Evolutionary conservation across 1,140 invertebrate species (phyloP).

Genomic region (Bombyx mori): DNA sequence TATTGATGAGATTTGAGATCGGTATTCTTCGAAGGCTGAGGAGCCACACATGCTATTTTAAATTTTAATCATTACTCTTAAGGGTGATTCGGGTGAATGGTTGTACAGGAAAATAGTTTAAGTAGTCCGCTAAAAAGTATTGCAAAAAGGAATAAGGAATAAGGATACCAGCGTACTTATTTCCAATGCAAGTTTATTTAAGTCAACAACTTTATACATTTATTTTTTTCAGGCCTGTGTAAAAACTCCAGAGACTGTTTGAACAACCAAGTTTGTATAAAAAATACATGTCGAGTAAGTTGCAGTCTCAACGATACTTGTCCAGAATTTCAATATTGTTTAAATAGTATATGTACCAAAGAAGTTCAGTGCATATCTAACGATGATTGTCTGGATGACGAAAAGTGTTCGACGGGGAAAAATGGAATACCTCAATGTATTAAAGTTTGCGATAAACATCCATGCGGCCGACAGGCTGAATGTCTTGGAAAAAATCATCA

Average conservation of each 20-base stretch:
- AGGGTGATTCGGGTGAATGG: too few species aligned
- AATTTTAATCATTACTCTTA: too few species aligned
- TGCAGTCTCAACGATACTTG: constrained; percentile 84
- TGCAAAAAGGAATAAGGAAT: too few species aligned
- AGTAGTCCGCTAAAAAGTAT: too few species aligned
- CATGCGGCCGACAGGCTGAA: constrained; percentile 86
- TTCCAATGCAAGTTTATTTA: background rate
- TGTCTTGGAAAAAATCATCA: constrained; percentile 80
- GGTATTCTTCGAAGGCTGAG: too few species aligned
- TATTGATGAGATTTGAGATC: too few species aligned
- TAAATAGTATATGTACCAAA: constrained; percentile 86
- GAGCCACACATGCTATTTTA: too few species aligned
- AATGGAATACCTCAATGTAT: constrained; percentile 82
- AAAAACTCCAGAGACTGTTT: constrained; percentile 85
- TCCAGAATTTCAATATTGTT: constrained; percentile 85
- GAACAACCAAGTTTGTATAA: constrained; percentile 84
- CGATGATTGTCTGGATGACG: constrained; percentile 76
- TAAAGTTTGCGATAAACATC: constrained; percentile 78
- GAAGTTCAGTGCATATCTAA: constrained; percentile 81
- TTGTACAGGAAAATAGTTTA: background rate
- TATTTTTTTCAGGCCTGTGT: constrained; percentile 74
- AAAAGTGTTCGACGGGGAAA: constrained; percentile 67
- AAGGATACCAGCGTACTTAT: background rate
- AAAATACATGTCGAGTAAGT: constrained; percentile 83
- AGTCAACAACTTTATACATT: constrained; percentile 9